Conservation (phyloP, 92 coral and sea anemone genomes). For the Umimayanthus kanabou region DNA sequence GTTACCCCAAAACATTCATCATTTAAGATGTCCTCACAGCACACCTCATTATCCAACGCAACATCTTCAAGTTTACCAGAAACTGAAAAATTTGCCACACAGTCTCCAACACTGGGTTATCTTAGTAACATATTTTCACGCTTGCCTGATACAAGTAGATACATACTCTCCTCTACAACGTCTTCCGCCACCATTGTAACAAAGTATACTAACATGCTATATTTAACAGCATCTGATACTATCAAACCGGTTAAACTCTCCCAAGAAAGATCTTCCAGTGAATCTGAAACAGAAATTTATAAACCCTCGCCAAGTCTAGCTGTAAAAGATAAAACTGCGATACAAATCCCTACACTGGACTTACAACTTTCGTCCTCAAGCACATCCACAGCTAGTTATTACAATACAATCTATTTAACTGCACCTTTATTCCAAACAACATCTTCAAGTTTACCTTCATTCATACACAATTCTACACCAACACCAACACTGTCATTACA, state of each 20-base stretch:
- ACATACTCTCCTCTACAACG: neutral
- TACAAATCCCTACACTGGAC: neutral
- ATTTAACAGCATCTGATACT: neutral
- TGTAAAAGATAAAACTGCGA: neutral
- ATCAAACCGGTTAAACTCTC: neutral
- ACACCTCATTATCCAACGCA: neutral
- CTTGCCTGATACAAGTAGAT: neutral
- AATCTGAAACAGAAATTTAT: neutral
- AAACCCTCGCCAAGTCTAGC: too few species aligned
- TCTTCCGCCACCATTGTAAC: neutral
- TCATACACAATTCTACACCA: too few species aligned
- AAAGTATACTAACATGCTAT: too few species aligned
- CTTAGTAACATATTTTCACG: too few species aligned
- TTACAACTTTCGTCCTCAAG: too few species aligned
- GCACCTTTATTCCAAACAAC: too few species aligned
- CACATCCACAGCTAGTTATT: too few species aligned
- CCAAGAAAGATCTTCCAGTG: neutral
- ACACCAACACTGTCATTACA: too few species aligned
- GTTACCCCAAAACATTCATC: neutral
- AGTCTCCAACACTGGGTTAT: neutral
- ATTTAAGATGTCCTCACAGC: neutral
- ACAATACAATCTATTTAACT: too few species aligned
- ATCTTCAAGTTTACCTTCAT: too few species aligned
- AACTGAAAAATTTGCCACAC: neutral
- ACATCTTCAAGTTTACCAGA: too few species aligned